phyloP scores from a whole-genome alignment of 1,140 invertebrate species.

The Akabosia matsudoensis region DNA sequence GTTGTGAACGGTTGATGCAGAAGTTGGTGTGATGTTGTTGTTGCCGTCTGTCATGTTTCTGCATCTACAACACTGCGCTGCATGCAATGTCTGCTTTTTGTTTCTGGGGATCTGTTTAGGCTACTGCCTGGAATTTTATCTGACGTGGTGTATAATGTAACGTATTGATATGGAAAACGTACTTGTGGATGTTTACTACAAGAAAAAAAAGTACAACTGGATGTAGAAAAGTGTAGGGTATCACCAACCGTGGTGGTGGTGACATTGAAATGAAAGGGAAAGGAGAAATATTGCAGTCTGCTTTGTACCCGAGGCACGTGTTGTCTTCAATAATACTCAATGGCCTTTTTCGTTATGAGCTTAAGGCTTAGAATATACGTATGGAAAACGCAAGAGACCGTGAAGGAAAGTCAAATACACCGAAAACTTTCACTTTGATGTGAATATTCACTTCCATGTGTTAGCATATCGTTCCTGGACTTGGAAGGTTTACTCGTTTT shows the following conservation, averaged over 20 bases:
- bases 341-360: too few relatives aligned
- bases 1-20: too few relatives aligned
- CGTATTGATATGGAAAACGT: neutral
- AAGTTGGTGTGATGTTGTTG: too few relatives aligned
- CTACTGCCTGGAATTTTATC: neutral
- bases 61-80: neutral
- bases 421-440: too few relatives aligned
- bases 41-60: neutral
- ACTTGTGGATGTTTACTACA: neutral
- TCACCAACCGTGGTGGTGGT: constrained; percentile 5
- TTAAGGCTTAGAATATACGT: too few relatives aligned
- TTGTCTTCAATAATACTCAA: constrained; percentile 12
- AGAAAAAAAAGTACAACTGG: neutral
- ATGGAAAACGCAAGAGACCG: too few relatives aligned
- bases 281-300: neutral
- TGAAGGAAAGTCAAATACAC: too few relatives aligned
- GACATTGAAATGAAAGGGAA: constrained; percentile 14
- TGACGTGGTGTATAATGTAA: neutral
- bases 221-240: neutral
- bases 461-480: too few relatives aligned
- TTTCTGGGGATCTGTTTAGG: neutral
- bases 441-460: too few relatives aligned
- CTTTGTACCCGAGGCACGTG: constrained; percentile 12
- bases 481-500: too few relatives aligned
- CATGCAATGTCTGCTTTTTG: neutral